A percentile compares a stretch with the other conserved stretches of the same genome.
Conservation (phyloP, 2,888 invertebrate genomes). For the Parthenolecanium corni region DNA sequence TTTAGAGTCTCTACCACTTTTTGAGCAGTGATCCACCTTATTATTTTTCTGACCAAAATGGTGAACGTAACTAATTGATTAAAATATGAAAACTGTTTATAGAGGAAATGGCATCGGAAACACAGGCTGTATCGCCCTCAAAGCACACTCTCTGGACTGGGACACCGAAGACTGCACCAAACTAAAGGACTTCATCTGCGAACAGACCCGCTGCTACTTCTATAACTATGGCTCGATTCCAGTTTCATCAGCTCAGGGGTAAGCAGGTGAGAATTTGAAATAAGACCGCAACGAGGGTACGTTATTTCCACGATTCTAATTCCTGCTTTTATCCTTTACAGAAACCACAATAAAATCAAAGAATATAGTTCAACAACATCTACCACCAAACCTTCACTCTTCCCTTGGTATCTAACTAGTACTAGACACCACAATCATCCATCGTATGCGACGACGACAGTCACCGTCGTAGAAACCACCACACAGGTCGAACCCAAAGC, state of each 20-base stretch:
- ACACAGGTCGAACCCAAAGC: constrained; percentile 12
- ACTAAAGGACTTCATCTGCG: constrained; percentile 78
- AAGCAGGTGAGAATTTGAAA: constrained; percentile 56
- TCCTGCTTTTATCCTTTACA: neutral
- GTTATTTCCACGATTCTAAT: neutral
- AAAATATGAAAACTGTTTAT: neutral
- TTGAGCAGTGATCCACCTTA: too few species aligned
- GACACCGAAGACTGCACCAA: constrained; percentile 69
- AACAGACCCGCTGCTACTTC: constrained; percentile 80
- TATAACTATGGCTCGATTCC: constrained; percentile 84
- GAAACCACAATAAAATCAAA: constrained; percentile 10
- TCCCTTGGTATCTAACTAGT: constrained; percentile 18
- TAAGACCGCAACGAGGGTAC: constrained; percentile 3
- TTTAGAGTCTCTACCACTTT: too few species aligned
- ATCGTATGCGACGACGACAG: constrained; percentile 7
- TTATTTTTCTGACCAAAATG: neutral
- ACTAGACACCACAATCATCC: constrained; percentile 7
- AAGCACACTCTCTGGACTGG: constrained; percentile 67
- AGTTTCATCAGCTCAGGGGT: constrained; percentile 82
- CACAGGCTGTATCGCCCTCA: constrained; percentile 65
- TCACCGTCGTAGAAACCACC: constrained; percentile 6
- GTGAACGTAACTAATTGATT: neutral
- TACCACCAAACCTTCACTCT: constrained; percentile 17
- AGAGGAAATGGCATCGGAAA: constrained; percentile 44
- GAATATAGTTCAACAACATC: constrained; percentile 16